These are phyloP conservation scores for Apogon hyalosoma DNA, from an alignment of 2,797 vertebrate genomes.

Conservation along the genomic window DNA sequence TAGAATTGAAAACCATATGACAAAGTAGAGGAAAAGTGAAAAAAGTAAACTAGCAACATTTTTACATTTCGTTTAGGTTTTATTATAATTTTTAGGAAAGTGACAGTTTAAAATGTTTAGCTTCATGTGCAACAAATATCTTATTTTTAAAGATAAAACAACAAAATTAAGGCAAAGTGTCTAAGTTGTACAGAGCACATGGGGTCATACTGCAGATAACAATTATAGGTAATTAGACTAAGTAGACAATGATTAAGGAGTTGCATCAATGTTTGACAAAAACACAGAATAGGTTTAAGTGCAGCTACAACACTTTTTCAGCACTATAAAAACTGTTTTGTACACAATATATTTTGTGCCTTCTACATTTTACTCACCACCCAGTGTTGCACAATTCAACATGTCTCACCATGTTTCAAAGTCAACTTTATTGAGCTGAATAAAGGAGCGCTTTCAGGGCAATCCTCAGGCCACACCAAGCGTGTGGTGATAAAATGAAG, in stretches of 20 bases:
- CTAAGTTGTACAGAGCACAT: slow-evolving; percentile 30
- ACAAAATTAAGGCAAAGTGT: slow-evolving; percentile 9
- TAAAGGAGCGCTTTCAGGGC: slow-evolving; percentile 54
- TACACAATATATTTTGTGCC: slow-evolving; percentile 37
- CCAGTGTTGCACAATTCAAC: slow-evolving; percentile 50
- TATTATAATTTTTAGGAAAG: not conserved
- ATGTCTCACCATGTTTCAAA: slow-evolving; percentile 59
- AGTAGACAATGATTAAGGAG: slow-evolving; percentile 51
- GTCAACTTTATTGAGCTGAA: slow-evolving; percentile 48
- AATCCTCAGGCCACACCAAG: slow-evolving; percentile 38
- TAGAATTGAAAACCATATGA: slow-evolving; percentile 8
- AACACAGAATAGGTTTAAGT: slow-evolving; percentile 26
- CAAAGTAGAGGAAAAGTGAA: not conserved
- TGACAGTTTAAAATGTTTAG: not conserved
- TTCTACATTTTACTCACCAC: slow-evolving; percentile 43
- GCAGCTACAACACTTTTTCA: slow-evolving; percentile 35
- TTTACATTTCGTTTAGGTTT: no score
- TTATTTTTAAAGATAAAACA: not conserved
- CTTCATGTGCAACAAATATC: not conserved
- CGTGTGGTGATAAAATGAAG: slow-evolving; percentile 50
- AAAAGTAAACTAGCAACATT: not conserved
- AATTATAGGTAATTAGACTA: slow-evolving; percentile 51
- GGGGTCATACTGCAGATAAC: slow-evolving; percentile 39
- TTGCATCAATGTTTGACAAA: slow-evolving; percentile 38
- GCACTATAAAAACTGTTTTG: slow-evolving; percentile 41